Percentiles rank a stretch among this genome's conserved stretches.
phyloP scores from a whole-genome alignment of 2,113 vertebrate species.

The Azemiops feae region DNA sequence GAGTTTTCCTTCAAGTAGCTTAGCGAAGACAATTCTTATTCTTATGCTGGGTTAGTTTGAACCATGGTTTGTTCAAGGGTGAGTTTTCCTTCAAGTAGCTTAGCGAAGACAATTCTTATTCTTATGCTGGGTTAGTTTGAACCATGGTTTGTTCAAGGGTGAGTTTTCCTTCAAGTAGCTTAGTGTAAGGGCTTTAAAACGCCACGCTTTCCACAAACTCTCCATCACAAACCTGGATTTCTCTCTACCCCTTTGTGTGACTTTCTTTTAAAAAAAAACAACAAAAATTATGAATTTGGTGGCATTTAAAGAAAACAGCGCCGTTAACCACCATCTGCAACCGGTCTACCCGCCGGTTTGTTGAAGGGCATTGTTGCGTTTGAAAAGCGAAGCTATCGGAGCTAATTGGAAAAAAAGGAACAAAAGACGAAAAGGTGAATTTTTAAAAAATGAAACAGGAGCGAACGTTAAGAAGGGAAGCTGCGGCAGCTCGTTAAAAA shows the following conservation, averaged over 20 bases:
- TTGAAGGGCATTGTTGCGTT: neutral
- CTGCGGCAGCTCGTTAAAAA: neutral
- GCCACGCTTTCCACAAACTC: neutral
- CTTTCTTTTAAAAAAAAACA: neutral
- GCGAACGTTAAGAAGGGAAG: neutral
- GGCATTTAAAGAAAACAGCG: neutral
- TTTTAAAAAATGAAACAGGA: neutral
- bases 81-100: too few species aligned
- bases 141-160: neutral
- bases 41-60: too few species aligned
- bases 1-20: too few species aligned
- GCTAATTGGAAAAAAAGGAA: neutral
- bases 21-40: too few species aligned
- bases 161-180: neutral
- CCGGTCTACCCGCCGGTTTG: neutral
- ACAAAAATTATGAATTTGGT: neutral
- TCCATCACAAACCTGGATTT: neutral
- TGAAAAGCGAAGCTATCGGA: neutral
- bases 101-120: too few species aligned
- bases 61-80: too few species aligned
- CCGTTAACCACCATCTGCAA: neutral
- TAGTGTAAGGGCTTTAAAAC: neutral
- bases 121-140: too few species aligned
- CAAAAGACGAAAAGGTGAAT: neutral
- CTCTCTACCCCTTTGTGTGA: neutral